Base-by-base conservation (phyloP, 1,140 invertebrate genomes). In the silkworm (Bombyx mori) region DNA sequence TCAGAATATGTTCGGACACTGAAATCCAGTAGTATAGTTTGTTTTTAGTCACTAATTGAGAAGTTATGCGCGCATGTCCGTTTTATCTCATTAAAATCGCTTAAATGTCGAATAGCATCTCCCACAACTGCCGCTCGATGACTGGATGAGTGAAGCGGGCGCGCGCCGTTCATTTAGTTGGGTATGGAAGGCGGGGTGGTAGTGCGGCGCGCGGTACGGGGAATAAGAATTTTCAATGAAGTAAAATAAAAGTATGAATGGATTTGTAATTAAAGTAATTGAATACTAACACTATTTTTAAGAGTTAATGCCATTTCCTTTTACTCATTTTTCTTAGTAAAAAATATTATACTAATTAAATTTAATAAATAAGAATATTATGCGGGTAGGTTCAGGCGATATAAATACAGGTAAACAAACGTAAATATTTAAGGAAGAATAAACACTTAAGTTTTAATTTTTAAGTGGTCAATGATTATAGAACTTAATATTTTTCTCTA, bases 31-130 rank as follows among this genome's bases (percentile, higher is more conserved):
- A 57, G 63, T 52, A 63, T 71, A 57, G 66, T 79, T 71, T 77
- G 76, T 81, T 86, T 80, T 82, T 83, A 79, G 66, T 84, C 73
- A 79, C 67, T 70, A 79, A 67, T 77, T 71, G 72, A 48, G 56
- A 68, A 73, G 58, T 75, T 73, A 70, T 72, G 67, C 79, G 81
- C 75, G 77, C 81, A 84, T 86, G 77, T 77, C 77, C 76, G 59
- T 76, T 73, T 63, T 44, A 73, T 73, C 65, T 68, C 66, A 62
- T 68, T 77, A 57, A 63, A 71, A 63, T 58, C 61, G 55, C 56
- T 65, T 52, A 44, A 56, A 26, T 51, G 4, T 57, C 52, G 44
- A 60, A 67, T 61, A 71, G 56, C 72, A 60, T 63, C 66, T 73
- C 54, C 51, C 53, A 62, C 58, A 74, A 68, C 72, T 56, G 76